phyloP scores from a whole-genome alignment of 2,888 invertebrate genomes.

The Philopedon plagiatum region DNA sequence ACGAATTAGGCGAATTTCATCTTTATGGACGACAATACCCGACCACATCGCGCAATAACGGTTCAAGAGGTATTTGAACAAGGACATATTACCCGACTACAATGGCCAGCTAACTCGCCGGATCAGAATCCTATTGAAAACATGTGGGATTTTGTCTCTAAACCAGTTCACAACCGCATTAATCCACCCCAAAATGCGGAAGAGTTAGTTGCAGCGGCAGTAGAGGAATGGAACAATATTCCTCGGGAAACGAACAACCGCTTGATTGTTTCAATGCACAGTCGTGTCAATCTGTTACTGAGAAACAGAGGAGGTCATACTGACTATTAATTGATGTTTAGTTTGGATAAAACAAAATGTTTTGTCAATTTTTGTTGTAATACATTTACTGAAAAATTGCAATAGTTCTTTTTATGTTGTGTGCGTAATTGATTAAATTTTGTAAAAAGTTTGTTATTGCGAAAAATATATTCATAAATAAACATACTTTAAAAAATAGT shows the following conservation, averaged over 20 bases:
- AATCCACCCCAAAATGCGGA: constrained; percentile 40
- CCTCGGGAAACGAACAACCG: constrained; percentile 37
- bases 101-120: constrained; percentile 56
- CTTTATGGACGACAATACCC: constrained; percentile 37
- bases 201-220: constrained; percentile 32
- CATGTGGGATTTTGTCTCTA: constrained; percentile 52
- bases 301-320: constrained; percentile 31
- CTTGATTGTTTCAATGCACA: constrained; percentile 38
- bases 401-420: too few relatives aligned
- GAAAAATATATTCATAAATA: too few relatives aligned
- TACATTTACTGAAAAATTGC: too few relatives aligned
- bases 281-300: constrained; percentile 27
- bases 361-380: too few relatives aligned
- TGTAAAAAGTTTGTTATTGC: too few relatives aligned
- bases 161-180: constrained; percentile 39
- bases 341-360: too few relatives aligned
- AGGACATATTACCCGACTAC: too few relatives aligned
- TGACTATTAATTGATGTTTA: constrained; percentile 31
- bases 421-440: too few relatives aligned
- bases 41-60: constrained; percentile 31
- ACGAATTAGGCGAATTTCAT: constrained; percentile 36
- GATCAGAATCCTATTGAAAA: constrained; percentile 56
- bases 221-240: constrained; percentile 50
- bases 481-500: too few relatives aligned
- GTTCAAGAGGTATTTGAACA: constrained; percentile 25